phyloP scores from a whole-genome alignment of 1,140 invertebrate species.

The Dufourea novaeangliae region DNA sequence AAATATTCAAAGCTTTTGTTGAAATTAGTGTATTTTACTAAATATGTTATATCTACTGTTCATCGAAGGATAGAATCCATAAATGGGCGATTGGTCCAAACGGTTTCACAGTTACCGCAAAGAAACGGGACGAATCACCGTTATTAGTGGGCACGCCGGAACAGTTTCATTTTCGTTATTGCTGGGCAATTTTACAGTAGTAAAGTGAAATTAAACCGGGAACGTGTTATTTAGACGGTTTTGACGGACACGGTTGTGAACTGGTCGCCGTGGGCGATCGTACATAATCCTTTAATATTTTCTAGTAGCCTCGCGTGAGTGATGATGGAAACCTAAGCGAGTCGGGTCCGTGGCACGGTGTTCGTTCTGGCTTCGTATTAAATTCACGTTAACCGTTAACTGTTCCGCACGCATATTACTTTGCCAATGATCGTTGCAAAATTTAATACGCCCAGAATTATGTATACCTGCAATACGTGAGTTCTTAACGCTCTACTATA shows the following conservation, averaged over 20 bases:
- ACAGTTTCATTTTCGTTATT: constrained; percentile 72
- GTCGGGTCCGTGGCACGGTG: not conserved
- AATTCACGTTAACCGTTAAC: not conserved
- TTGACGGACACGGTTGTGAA: constrained; percentile 18
- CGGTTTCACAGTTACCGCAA: constrained; percentile 17
- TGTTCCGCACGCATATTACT: not conserved
- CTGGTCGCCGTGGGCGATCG: constrained; percentile 35
- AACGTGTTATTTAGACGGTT: constrained; percentile 68
- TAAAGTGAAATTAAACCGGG: constrained; percentile 75
- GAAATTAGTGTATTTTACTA: too few species aligned
- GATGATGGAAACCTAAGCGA: not conserved
- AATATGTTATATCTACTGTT: too few species aligned
- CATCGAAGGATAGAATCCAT: constrained; percentile 15
- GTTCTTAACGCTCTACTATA: not conserved
- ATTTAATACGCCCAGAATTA: not conserved
- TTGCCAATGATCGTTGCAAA: not conserved
- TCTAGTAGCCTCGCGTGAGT: constrained; percentile 3
- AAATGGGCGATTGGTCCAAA: constrained; percentile 46
- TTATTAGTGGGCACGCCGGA: constrained; percentile 62
- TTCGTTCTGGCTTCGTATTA: not conserved
- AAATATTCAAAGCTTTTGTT: too few species aligned
- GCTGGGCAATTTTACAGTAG: constrained; percentile 75
- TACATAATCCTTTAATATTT: constrained; percentile 35
- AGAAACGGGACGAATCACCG: constrained; percentile 63
- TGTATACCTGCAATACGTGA: not conserved